phyloP scores from a whole-genome alignment of 1,140 invertebrate species.

The Druon quercuslanigerum region DNA sequence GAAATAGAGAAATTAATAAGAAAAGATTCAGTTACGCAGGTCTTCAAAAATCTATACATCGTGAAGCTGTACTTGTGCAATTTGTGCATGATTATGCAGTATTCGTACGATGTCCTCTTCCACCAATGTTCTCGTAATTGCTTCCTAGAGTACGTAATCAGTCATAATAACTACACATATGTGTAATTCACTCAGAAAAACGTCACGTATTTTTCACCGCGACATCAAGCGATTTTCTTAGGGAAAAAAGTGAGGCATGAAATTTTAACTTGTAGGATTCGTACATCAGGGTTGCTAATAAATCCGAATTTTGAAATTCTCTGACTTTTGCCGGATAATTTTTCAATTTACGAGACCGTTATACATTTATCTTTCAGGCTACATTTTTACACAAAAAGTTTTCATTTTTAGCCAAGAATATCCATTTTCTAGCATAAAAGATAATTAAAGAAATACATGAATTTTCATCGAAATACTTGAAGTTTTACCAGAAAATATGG shows the following conservation, averaged over 20 bases:
- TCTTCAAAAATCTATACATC: slow-evolving; percentile 60
- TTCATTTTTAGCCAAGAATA: too few species aligned
- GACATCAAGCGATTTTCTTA: slow-evolving; percentile 2
- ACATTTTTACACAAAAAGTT: too few species aligned
- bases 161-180: slow-evolving; percentile 52
- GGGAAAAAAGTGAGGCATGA: neutral
- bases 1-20: slow-evolving; percentile 37
- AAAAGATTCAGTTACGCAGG: slow-evolving; percentile 61
- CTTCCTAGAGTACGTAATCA: slow-evolving; percentile 59
- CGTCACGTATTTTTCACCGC: slow-evolving; percentile 6
- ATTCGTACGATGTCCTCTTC: slow-evolving; percentile 50
- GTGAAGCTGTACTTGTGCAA: slow-evolving; percentile 37
- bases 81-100: slow-evolving; percentile 2
- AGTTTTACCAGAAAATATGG: neutral
- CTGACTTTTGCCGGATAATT: too few species aligned
- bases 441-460: too few species aligned
- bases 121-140: slow-evolving; percentile 57
- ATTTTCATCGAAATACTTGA: too few species aligned
- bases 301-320: neutral
- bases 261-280: neutral
- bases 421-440: too few species aligned
- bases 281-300: neutral
- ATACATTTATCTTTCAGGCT: too few species aligned
- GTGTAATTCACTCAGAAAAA: slow-evolving; percentile 51
- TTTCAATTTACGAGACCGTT: too few species aligned